Evolutionary conservation across 2,113 vertebrate species (phyloP).

Genomic region (Solea solea): DNA sequence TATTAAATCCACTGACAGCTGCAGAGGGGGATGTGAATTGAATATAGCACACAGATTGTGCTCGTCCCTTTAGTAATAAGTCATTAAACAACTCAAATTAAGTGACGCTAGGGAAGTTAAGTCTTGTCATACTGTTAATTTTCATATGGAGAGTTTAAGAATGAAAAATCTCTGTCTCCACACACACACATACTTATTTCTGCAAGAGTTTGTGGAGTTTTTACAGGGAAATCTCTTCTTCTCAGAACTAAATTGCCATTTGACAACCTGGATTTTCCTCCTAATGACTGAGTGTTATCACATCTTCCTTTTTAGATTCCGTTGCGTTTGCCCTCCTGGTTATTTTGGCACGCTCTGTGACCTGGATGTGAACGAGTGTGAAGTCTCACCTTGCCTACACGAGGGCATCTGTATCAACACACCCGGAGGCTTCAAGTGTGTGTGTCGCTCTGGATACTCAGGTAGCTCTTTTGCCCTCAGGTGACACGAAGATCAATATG

Average conservation of each 20-base stretch:
- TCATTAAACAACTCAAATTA: constrained; percentile 46
- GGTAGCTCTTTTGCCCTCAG: constrained; percentile 76
- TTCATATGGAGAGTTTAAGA: constrained; percentile 7
- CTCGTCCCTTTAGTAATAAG: constrained; percentile 44
- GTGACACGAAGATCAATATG: constrained; percentile 77
- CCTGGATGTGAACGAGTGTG: constrained; percentile 85
- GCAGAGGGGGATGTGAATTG: constrained; percentile 48
- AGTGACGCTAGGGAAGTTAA: constrained; percentile 26
- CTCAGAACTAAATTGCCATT: neutral
- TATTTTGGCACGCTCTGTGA: constrained; percentile 85
- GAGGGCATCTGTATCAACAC: constrained; percentile 84
- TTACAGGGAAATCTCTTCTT: neutral
- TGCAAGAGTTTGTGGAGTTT: neutral
- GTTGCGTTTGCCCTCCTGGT: constrained; percentile 80
- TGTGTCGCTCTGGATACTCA: constrained; percentile 84
- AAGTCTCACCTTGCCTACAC: constrained; percentile 84
- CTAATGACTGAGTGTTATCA: constrained; percentile 38
- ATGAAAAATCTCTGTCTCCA: constrained; percentile 7
- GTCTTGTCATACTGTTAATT: constrained; percentile 25
- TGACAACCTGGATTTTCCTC: constrained; percentile 13
- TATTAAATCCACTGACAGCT: constrained; percentile 33
- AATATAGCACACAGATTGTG: constrained; percentile 49
- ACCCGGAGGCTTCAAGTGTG: constrained; percentile 80
- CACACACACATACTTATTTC: neutral
- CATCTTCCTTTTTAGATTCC: constrained; percentile 73